Evolutionary conservation across 1,140 invertebrate genomes (phyloP), one percentile per base, ranked within the genome.

Genomic region (Drosophila miranda): DNA sequence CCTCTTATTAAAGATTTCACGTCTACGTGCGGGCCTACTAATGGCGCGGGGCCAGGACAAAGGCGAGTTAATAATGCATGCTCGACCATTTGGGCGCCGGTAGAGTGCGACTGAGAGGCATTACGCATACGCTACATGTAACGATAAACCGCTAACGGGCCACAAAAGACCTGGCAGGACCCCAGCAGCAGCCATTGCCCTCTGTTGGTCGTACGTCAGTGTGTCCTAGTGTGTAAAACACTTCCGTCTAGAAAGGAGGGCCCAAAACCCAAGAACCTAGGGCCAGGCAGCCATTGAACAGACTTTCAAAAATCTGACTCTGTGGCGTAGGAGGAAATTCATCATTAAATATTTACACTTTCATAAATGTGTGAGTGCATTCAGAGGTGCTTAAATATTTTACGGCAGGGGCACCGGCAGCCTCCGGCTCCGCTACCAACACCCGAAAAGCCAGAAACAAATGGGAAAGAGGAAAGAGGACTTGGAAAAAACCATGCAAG

Each of bases 341-440:
- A 64, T 86, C 81, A 84, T 84, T 84, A 84, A 84, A 84, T 84
- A 84, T 84, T 84, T 86, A 84, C 77, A 86, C 81, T 84, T 84
- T 84, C 81, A 84, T 84, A 84, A 84, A 84, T 84, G 81, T 86
- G 81, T 84, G 82, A 84, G 81, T 86, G 81, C 81, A 84, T 84
- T 86, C 81, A 70, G 59, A 74, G 80, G 77, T 75, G 68, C 69
- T 71, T 84, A 87, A 84, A 84, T 84, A 84, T 84, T 86, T 84
- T 74, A 84, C 68, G 64, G 59, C 72, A 56, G 23, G 23, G 23
- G 23, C 23, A 4, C 23, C 63, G 42, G 52, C 76, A 50, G 78
- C 78, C 4, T 5, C 11, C 34, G 13, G 11, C 11, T 26, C 23
- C 4, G 30, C 9, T 38, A 3, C 34, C 2, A 3, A 3, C 61